phyloP scores from a whole-genome alignment of 2,113 vertebrate genomes.

The Tenrec ecaudatus region DNA sequence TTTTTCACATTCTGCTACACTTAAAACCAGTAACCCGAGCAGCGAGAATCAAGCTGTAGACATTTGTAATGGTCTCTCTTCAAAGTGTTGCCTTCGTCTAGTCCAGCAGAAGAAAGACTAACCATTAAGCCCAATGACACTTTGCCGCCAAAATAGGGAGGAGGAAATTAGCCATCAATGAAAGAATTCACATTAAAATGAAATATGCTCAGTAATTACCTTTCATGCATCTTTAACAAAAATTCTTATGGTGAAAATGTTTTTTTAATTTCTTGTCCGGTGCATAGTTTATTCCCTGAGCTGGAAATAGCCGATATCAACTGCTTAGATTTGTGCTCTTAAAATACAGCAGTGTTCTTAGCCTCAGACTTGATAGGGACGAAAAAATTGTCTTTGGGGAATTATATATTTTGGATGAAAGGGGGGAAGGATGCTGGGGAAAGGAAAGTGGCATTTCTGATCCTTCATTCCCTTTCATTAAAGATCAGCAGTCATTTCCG shows the following conservation, averaged over 20 bases:
- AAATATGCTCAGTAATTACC: slow-evolving; percentile 67
- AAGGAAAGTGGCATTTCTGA: slow-evolving; percentile 49
- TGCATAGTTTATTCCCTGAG: slow-evolving; percentile 62
- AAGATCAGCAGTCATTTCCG: slow-evolving; percentile 62
- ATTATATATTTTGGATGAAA: slow-evolving; percentile 52
- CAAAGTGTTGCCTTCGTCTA: slow-evolving; percentile 79
- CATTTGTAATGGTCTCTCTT: slow-evolving; percentile 72
- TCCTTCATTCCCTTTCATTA: slow-evolving; percentile 60
- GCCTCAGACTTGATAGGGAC: slow-evolving; percentile 32
- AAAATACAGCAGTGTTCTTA: slow-evolving; percentile 53
- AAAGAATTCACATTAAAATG: slow-evolving; percentile 78
- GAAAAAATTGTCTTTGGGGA: slow-evolving; percentile 51
- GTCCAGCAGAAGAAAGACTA: slow-evolving; percentile 82
- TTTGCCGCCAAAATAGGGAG: slow-evolving; percentile 79
- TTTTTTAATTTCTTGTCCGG: slow-evolving; percentile 19
- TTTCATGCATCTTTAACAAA: slow-evolving; percentile 68
- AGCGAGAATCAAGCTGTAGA: slow-evolving; percentile 67
- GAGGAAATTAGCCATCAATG: slow-evolving; percentile 84
- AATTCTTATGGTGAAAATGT: slow-evolving; percentile 59
- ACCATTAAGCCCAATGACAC: slow-evolving; percentile 82
- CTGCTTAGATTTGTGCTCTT: slow-evolving; percentile 49
- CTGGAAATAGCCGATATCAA: slow-evolving; percentile 60
- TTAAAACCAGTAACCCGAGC: slow-evolving; percentile 68
- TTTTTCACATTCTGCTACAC: slow-evolving; percentile 79
- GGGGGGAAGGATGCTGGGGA: neutral